These are phyloP conservation scores for Eristalis pertinax DNA, from an alignment of 2,888 invertebrate species.

Conservation along the genomic window DNA sequence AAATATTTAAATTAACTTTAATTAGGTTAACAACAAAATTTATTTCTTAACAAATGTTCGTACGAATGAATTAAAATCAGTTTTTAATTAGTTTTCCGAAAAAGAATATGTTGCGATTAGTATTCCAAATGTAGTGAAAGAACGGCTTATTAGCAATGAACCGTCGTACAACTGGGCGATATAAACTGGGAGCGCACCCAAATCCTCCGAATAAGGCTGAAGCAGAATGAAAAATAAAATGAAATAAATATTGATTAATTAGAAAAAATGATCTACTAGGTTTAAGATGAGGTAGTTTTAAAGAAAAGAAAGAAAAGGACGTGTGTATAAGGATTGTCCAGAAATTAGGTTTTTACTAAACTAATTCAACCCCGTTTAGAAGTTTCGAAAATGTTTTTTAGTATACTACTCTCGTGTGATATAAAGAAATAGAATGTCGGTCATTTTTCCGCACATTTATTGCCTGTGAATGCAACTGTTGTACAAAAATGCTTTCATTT, in stretches of 20 bases:
- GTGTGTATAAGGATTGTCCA: too few species aligned
- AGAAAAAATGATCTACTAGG: not conserved
- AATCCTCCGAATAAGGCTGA: not conserved
- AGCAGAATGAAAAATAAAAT: not conserved
- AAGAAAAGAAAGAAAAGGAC: too few species aligned
- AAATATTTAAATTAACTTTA: not conserved
- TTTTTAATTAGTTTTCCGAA: slow-evolving; percentile 1
- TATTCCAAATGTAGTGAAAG: slow-evolving; percentile 20
- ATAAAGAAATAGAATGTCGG: too few species aligned
- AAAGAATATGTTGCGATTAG: not conserved
- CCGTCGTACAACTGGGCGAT: not conserved
- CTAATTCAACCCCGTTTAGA: too few species aligned
- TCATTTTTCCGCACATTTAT: too few species aligned
- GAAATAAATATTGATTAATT: not conserved
- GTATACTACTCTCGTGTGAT: too few species aligned
- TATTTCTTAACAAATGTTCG: not conserved
- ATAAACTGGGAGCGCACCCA: not conserved
- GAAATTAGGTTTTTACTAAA: too few species aligned
- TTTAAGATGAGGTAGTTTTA: too few species aligned
- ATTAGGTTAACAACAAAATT: not conserved
- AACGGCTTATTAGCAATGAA: slow-evolving; percentile 37
- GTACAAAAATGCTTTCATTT: too few species aligned
- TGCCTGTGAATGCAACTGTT: too few species aligned
- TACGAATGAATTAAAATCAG: not conserved
- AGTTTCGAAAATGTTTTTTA: too few species aligned